phyloP scores from a whole-genome alignment of 2,888 invertebrate genomes.

The Sinodicranocentrus sp. region DNA sequence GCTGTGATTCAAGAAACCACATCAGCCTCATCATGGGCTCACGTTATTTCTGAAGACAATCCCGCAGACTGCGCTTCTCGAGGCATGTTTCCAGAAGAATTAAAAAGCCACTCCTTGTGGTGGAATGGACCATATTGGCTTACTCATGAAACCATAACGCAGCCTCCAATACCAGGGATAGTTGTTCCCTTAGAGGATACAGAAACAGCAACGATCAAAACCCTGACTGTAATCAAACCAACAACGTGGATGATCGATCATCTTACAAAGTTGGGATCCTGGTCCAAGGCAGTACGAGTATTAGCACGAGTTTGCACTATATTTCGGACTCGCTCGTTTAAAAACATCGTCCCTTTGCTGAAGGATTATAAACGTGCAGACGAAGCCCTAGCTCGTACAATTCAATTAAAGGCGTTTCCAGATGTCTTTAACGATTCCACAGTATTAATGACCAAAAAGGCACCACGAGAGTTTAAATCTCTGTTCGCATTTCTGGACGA shows the following conservation, averaged over 20 bases:
- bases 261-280: too few species aligned
- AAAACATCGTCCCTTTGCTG: background rate
- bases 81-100: conserved; percentile 66
- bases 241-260: too few species aligned
- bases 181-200: too few species aligned
- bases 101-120: conserved; percentile 69
- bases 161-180: conserved; percentile 11
- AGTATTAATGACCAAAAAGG: background rate
- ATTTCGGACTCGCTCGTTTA: background rate
- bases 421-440: background rate
- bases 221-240: too few species aligned
- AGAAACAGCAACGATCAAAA: too few species aligned
- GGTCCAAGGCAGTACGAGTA: background rate
- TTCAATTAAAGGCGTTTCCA: background rate
- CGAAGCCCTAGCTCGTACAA: background rate
- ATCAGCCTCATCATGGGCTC: conserved; percentile 67
- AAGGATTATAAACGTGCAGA: background rate
- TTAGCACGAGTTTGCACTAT: background rate
- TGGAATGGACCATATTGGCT: conserved; percentile 76
- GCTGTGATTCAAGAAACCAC: conserved; percentile 70
- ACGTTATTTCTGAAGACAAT: conserved; percentile 75
- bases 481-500: background rate
- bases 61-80: conserved; percentile 77
- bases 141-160: background rate
- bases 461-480: background rate